A percentile compares a stretch with the other conserved stretches of the same genome.
Conservation (phyloP, 2,797 vertebrate species). For the Falco rusticolus region DNA sequence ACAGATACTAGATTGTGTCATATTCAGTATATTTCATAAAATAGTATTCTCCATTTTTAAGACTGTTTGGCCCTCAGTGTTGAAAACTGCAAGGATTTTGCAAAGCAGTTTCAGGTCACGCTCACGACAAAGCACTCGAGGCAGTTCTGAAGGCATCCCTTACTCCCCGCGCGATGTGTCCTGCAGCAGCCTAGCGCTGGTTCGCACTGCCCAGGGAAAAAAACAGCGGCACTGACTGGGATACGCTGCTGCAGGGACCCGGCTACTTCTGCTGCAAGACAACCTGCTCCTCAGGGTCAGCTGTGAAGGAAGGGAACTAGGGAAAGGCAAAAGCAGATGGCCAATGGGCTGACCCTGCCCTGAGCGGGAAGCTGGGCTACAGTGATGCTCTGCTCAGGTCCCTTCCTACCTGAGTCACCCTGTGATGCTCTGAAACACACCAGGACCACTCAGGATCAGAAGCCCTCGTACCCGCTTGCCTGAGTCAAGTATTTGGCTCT, state of each 20-base stretch:
- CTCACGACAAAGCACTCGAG: fast-evolving
- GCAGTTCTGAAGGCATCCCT: neutral
- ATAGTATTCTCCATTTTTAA: neutral
- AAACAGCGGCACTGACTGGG: neutral
- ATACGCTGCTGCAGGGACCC: neutral
- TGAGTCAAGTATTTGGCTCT: neutral
- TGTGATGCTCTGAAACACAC: neutral
- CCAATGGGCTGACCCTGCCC: neutral
- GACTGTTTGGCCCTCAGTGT: neutral
- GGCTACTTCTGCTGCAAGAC: neutral
- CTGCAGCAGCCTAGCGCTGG: neutral
- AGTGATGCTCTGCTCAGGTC: neutral
- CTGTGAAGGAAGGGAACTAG: neutral
- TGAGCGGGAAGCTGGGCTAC: neutral
- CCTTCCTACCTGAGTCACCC: neutral
- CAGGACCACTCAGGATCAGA: neutral
- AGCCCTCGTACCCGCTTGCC: neutral
- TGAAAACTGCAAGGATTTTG: neutral
- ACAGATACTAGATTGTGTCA: neutral
- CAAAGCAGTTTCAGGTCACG: neutral
- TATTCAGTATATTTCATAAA: neutral
- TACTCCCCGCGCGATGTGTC: fast-evolving
- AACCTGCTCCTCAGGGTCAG: neutral
- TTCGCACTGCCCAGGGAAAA: neutral
- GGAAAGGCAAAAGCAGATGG: neutral